Evolutionary conservation across 2,113 vertebrate genomes (phyloP).

Genomic region (Oreocharis arfaki): DNA sequence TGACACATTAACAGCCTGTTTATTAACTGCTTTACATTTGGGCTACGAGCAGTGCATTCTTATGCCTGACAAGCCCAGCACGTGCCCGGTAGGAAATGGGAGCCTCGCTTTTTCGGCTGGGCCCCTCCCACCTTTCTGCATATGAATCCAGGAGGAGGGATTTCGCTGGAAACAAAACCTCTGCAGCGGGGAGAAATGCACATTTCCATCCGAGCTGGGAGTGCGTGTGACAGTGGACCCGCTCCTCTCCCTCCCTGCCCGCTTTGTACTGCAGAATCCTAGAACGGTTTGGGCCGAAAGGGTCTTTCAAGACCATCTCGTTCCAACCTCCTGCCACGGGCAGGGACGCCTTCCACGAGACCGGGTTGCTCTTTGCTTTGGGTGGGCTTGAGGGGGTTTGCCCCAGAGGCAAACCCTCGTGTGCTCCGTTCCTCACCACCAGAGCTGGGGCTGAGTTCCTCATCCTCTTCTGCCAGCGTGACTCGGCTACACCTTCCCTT

Average conservation of each 20-base stretch:
- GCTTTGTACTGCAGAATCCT: rapidly evolving
- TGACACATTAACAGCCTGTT: constrained; percentile 62
- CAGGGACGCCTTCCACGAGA: background rate
- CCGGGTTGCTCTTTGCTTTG: rapidly evolving
- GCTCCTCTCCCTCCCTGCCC: background rate
- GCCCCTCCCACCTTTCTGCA: constrained; percentile 15
- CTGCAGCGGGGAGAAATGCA: background rate
- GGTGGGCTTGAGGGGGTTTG: background rate
- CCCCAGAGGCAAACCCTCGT: rapidly evolving
- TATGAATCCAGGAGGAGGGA: constrained; percentile 27
- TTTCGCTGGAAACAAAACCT: background rate
- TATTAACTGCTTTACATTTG: constrained; percentile 42
- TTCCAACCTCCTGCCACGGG: background rate
- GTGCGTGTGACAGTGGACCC: rapidly evolving
- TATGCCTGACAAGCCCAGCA: background rate
- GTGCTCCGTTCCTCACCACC: rapidly evolving
- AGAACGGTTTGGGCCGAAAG: rapidly evolving
- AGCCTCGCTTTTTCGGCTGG: background rate
- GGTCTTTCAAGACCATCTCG: background rate
- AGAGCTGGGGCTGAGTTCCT: background rate
- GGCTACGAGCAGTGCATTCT: background rate
- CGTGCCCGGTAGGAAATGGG: background rate
- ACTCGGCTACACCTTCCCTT: rapidly evolving
- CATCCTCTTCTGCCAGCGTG: rapidly evolving
- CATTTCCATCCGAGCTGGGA: background rate